phyloP scores from a whole-genome alignment of 2,888 invertebrate species.

The Opisthograptis luteolata region DNA sequence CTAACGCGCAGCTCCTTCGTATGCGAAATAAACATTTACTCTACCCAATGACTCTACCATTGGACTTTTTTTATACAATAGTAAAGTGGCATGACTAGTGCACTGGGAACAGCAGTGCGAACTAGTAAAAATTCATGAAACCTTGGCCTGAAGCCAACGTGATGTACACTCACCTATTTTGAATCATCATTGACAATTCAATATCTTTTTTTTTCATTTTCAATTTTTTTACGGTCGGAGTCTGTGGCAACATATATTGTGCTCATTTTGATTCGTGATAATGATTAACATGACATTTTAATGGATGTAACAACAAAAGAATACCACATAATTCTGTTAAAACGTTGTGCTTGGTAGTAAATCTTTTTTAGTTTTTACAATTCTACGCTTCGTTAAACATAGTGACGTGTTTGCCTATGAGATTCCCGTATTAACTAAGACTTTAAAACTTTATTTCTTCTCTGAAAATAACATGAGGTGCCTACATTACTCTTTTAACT shows the following conservation, averaged over 20 bases:
- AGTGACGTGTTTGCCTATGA: too few species aligned
- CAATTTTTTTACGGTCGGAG: slow-evolving; percentile 13
- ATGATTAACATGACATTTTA: slow-evolving; percentile 11
- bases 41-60: too few species aligned
- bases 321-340: slow-evolving; percentile 9
- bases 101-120: slow-evolving; percentile 27
- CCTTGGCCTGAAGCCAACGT: slow-evolving; percentile 55
- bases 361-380: too few species aligned
- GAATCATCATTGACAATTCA: slow-evolving; percentile 39
- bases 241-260: slow-evolving; percentile 5
- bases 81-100: slow-evolving; percentile 17
- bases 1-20: too few species aligned
- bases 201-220: slow-evolving; percentile 15
- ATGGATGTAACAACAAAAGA: slow-evolving; percentile 7
- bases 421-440: too few species aligned
- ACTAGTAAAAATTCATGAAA: slow-evolving; percentile 35
- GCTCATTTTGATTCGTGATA: slow-evolving; percentile 12
- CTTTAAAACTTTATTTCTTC: too few species aligned
- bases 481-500: too few species aligned
- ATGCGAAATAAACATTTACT: too few species aligned
- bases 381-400: too few species aligned
- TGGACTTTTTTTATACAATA: not conserved
- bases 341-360: not conserved
- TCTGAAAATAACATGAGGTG: too few species aligned
- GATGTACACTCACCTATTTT: slow-evolving; percentile 35